These are phyloP conservation scores for Temnothorax unifasciatus DNA, from an alignment of 2,888 invertebrate genomes.

Conservation along the genomic window DNA sequence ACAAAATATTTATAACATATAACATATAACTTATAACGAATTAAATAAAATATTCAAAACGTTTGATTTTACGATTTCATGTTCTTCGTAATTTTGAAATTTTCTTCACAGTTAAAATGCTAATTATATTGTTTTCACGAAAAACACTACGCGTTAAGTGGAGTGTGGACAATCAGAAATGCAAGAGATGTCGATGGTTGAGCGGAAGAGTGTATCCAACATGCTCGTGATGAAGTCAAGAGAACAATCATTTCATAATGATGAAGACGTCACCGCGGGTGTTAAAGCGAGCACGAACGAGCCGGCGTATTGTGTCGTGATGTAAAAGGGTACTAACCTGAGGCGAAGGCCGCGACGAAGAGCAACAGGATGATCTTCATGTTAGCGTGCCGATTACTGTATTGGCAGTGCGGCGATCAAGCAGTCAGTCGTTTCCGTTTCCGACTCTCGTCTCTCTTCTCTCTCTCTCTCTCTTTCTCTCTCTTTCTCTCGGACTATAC, in stretches of 20 bases:
- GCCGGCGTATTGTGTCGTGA: constrained; percentile 21
- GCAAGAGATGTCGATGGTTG: constrained; percentile 9
- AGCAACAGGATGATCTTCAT: constrained; percentile 88
- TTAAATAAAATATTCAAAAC: neutral
- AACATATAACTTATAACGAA: neutral
- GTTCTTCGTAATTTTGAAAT: neutral
- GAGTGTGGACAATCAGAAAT: neutral
- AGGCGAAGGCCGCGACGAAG: constrained; percentile 87
- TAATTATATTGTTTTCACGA: neutral
- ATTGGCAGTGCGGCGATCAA: constrained; percentile 70
- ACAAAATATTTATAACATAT: neutral
- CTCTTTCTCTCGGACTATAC: constrained; percentile 76
- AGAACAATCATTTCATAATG: constrained; percentile 49
- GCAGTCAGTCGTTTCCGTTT: constrained; percentile 81
- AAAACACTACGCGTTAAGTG: neutral
- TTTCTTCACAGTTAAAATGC: neutral
- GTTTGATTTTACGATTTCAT: neutral
- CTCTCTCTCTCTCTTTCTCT: constrained; percentile 19
- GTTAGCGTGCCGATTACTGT: constrained; percentile 78
- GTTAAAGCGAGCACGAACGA: constrained; percentile 15
- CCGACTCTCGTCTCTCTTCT: constrained; percentile 72
- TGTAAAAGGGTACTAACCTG: constrained; percentile 87
- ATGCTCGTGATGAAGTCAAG: constrained; percentile 14
- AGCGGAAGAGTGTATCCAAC: constrained; percentile 20
- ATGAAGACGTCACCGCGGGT: constrained; percentile 39